A percentile compares a stretch with the other conserved stretches of the same genome.
phyloP scores from a whole-genome alignment of 2,113 vertebrate species.

The Lonchura striata region DNA sequence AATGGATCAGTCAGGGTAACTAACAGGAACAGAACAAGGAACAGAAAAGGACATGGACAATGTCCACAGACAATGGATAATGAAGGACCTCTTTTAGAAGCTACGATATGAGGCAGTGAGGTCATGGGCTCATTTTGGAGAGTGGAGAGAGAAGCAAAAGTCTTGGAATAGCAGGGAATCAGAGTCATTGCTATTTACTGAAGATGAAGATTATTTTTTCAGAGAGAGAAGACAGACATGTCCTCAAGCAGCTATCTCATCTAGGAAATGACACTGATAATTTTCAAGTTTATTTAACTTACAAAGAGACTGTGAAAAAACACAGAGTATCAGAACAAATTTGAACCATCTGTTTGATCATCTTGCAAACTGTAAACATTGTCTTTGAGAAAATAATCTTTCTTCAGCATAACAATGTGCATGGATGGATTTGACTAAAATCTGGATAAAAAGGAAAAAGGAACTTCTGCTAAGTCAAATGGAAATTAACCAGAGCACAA shows the following conservation, averaged over 20 bases:
- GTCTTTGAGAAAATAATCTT: constrained; percentile 46
- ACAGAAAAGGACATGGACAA: not conserved
- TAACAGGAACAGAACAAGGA: not conserved
- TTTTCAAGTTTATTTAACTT: constrained; percentile 66
- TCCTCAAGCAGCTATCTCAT: constrained; percentile 26
- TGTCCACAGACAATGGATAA: not conserved
- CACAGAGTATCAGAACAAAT: constrained; percentile 59
- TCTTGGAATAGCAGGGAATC: not conserved
- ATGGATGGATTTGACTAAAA: constrained; percentile 14
- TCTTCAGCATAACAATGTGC: constrained; percentile 25
- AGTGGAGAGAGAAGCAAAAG: not conserved
- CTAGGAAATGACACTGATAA: constrained; percentile 52
- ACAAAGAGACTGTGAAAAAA: constrained; percentile 63
- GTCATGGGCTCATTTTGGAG: not conserved
- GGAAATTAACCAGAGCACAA: not conserved
- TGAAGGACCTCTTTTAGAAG: not conserved
- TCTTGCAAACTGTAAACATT: constrained; percentile 58
- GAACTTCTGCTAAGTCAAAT: constrained; percentile 2
- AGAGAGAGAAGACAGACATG: not conserved
- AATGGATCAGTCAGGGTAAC: not conserved
- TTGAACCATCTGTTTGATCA: constrained; percentile 65
- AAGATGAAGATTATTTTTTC: constrained; percentile 15
- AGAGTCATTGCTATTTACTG: not conserved
- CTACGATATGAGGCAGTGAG: not conserved
- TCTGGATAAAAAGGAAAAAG: not conserved